phyloP scores from a whole-genome alignment of 1,140 invertebrate species.

The Littorina saxatilis region DNA sequence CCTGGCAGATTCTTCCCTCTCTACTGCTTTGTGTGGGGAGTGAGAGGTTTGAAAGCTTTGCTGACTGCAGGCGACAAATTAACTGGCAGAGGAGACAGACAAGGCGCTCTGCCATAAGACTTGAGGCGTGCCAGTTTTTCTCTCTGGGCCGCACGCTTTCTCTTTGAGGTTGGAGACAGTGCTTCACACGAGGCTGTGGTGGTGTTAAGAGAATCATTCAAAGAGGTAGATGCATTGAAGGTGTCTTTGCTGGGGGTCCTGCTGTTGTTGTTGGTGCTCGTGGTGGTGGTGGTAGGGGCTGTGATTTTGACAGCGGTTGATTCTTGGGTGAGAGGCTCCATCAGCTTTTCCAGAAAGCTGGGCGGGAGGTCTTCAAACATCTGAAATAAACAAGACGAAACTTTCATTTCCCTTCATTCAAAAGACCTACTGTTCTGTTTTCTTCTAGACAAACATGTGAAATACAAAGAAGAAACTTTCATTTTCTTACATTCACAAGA shows the following conservation, averaged over 20 bases:
- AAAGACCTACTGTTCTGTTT: no score
- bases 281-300: neutral
- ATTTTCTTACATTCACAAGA: no score
- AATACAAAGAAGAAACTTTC: no score
- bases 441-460: no score
- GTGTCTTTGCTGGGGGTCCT: neutral
- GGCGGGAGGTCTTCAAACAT: conserved; percentile 39
- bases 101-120: conserved; percentile 44
- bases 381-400: conserved; percentile 4
- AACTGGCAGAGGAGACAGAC: conserved; percentile 45
- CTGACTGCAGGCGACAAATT: conserved; percentile 34
- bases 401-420: neutral
- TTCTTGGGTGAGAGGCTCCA: neutral
- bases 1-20: no score
- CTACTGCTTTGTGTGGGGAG: neutral
- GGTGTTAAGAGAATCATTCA: conserved; percentile 12
- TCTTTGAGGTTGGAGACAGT: neutral
- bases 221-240: neutral
- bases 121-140: conserved; percentile 48
- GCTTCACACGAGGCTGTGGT: no score
- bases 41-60: conserved; percentile 52
- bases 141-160: conserved; percentile 28
- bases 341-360: conserved; percentile 19
- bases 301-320: neutral
- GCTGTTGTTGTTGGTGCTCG: neutral